Base-by-base conservation (phyloP, 2,888 invertebrate species). In the Drosophila neotestacea region DNA sequence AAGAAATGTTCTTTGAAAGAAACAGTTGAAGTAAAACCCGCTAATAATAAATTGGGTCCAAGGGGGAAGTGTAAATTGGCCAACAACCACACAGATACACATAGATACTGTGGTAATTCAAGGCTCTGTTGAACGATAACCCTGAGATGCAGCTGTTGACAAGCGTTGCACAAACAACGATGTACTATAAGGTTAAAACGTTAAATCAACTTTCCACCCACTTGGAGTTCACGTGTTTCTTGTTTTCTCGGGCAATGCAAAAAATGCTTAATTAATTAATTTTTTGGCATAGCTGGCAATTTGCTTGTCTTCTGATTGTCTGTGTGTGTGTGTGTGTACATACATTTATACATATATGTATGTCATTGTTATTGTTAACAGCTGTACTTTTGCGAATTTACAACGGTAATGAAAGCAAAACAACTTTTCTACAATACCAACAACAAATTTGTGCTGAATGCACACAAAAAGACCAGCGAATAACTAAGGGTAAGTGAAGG, bases 301-400 rank as follows among this genome's bases (percentile, higher is more conserved):
- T 72, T 61, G 22, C 32, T 52, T 32, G 41, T 59, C 38, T 62
- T 48, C 42, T 44, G 36, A 71, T 48, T 79, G 70, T 86, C 56
- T 85, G 61, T 85, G 85, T 85, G n/a, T 36, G 22, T 27, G 34
- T 51, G 11, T 46, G 54, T 85, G 11, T 27, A n/a, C n/a, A 1
- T 6, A 27, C 2, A 11, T 42, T 11, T 27, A 42, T 27, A 41
- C 4, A 75, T 86, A 64, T 86, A 68, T 83, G 86, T 86, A 68
- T 83, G 86, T 80, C 78, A 78, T 78, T 85, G 87, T 78, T 83
- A 81, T 76, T 85, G 88, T 85, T 81, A 86, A 85, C 84, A 85
- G 78, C 78, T 85, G 84, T 85, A 85, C 70, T 85, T 86, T 76
- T 71, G 64, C 58, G 70, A 86, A 74, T 79, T 85, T 83, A 85